Evolutionary conservation across 2,888 invertebrate genomes (phyloP).

Genomic region (Drosophila falleni): DNA sequence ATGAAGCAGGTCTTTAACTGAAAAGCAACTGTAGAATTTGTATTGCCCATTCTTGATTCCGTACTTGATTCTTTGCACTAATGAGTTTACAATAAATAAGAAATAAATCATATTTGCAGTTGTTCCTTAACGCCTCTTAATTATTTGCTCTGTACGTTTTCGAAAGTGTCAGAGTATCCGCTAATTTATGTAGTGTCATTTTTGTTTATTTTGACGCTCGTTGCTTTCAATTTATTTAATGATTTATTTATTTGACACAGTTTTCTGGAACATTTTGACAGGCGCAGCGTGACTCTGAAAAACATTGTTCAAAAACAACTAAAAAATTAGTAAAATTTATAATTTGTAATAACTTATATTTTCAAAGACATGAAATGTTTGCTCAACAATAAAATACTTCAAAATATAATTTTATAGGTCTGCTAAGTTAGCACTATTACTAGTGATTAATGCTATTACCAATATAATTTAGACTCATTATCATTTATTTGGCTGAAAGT

Average conservation of each 20-base stretch:
- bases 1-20: constrained; percentile 35
- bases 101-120: constrained; percentile 28
- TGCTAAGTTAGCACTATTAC: background rate
- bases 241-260: constrained; percentile 24
- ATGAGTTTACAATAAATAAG: constrained; percentile 26
- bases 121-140: constrained; percentile 20
- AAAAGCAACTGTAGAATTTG: constrained; percentile 60
- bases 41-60: constrained; percentile 35
- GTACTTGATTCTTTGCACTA: constrained; percentile 25
- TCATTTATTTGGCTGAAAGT: background rate
- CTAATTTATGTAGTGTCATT: constrained; percentile 39
- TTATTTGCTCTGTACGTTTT: constrained; percentile 31
- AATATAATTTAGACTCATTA: background rate
- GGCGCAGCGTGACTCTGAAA: constrained; percentile 7
- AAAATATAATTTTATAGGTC: background rate
- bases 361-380: background rate
- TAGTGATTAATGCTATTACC: background rate
- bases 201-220: constrained; percentile 48
- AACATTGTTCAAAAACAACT: constrained; percentile 10
- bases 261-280: constrained; percentile 9
- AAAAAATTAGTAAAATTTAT: background rate
- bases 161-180: constrained; percentile 48
- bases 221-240: constrained; percentile 22
- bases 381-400: background rate
- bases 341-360: background rate